Evolutionary conservation across 2,113 vertebrate genomes (phyloP), one percentile per base, ranked within the genome.

Genomic region (Sinocyclocheilus rhinocerous): DNA sequence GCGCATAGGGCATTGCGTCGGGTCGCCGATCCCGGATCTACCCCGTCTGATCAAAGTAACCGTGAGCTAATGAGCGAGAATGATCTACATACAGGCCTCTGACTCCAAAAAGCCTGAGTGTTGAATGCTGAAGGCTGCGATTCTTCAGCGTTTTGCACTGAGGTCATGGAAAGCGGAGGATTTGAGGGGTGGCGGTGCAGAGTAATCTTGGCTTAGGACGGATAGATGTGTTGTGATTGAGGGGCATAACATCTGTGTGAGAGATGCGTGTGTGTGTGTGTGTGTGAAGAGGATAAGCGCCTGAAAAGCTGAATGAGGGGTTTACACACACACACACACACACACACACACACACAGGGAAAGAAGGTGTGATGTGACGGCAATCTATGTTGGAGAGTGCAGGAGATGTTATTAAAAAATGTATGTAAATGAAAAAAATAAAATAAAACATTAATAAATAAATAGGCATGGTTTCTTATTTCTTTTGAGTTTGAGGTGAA

Each of bases 181-280:
- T 81, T 86, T 86, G n/a, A 75, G 55, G 15, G 67, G 52, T 86
- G 67, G 52, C 11, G 36, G 39, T 29, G 57, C 67, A 63, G 67
- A 81, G 69, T 86, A 86, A 86, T 75, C 85, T 81, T 72, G 48
- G 84, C 48, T 85, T 85, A 85, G 65, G 76, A 70, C 16, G 29
- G 78, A 69, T 85, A 85, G 84, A 79, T 85, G 61, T 57, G 69
- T 78, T 79, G 65, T 77, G 76, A 78, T 85, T 85, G 75, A 85
- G 84, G 33, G 45, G 84, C 63, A 52, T 78, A 65, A 76, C 61
- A 67, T 59, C 72, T 87, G 48, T 84, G 75, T 61, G 80, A 26
- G 72, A 83, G 79, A 63, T 52, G 48, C 12, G 48, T 4, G 48
- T 13, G 45, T 16, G 52, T 13, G 45, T 16, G 52, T 72, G 63